These are phyloP conservation scores for Drosophila melanogaster DNA, from an alignment of 1,140 invertebrate genomes.

Conservation along the genomic window Release_6_plus_ISO1_MT NT_037436.4:16598001-16598500, in stretches of 20 bases:
- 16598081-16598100: slow-evolving; percentile 92
- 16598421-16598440: slow-evolving; percentile 88
- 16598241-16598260: slow-evolving; percentile 89
- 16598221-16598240: slow-evolving; percentile 87
- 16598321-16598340: slow-evolving; percentile 88
- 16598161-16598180: background rate
- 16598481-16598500: slow-evolving; percentile 89
- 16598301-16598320: slow-evolving; percentile 88
- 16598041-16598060: slow-evolving; percentile 88
- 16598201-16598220: slow-evolving; percentile 87
- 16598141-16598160: background rate
- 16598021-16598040: slow-evolving; percentile 86
- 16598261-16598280: slow-evolving; percentile 89
- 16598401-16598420: slow-evolving; percentile 89
- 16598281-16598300: slow-evolving; percentile 90
- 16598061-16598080: slow-evolving; percentile 93
- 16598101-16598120: slow-evolving; percentile 89
- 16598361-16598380: slow-evolving; percentile 87
- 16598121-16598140: slow-evolving; percentile 88
- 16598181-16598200: slow-evolving; percentile 77
- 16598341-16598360: slow-evolving; percentile 85
- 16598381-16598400: slow-evolving; percentile 89
- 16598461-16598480: slow-evolving; percentile 87
- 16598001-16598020: background rate
- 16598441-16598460: slow-evolving; percentile 88